phyloP scores from a whole-genome alignment of 2,113 vertebrate species.

The Dolichotis patagonum region DNA sequence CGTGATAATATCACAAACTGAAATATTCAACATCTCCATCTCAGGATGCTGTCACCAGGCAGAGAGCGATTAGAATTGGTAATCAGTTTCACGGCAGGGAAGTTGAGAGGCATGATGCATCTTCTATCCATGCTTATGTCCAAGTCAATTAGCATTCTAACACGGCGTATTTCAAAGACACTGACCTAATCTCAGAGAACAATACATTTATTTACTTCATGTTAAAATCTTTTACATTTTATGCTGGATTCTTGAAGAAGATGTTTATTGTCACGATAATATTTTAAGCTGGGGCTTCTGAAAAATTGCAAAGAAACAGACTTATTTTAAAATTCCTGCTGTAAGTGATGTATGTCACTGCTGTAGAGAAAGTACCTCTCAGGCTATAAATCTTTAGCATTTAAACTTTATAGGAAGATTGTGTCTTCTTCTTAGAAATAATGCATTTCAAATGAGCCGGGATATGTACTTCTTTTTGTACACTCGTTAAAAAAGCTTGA shows the following conservation, averaged over 20 bases:
- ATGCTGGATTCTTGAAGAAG: conserved; percentile 68
- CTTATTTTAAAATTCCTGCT: conserved; percentile 58
- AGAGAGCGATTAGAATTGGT: conserved; percentile 91
- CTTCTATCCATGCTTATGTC: conserved; percentile 90
- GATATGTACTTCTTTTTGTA: background rate
- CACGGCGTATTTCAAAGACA: conserved; percentile 86
- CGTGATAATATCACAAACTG: conserved; percentile 90
- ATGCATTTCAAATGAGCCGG: conserved; percentile 32
- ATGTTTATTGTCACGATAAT: conserved; percentile 76
- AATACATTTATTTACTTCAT: conserved; percentile 84
- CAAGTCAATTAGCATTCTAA: conserved; percentile 92
- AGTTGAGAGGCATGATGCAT: conserved; percentile 88
- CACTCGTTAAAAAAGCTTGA: background rate
- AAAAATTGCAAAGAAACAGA: conserved; percentile 43
- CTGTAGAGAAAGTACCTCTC: background rate
- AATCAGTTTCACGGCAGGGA: conserved; percentile 90
- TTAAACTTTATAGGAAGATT: conserved; percentile 55
- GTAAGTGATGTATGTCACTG: background rate
- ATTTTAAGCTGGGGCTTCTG: conserved; percentile 59
- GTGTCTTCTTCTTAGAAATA: conserved; percentile 20
- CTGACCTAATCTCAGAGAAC: conserved; percentile 85
- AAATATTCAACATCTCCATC: conserved; percentile 92
- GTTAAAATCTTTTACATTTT: conserved; percentile 79
- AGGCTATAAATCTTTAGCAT: conserved; percentile 56
- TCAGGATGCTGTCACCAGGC: conserved; percentile 88